Evolutionary conservation across 2,797 vertebrate genomes (phyloP), one percentile per base, ranked within the genome.

Genomic region (Poeciliopsis gracilis): DNA sequence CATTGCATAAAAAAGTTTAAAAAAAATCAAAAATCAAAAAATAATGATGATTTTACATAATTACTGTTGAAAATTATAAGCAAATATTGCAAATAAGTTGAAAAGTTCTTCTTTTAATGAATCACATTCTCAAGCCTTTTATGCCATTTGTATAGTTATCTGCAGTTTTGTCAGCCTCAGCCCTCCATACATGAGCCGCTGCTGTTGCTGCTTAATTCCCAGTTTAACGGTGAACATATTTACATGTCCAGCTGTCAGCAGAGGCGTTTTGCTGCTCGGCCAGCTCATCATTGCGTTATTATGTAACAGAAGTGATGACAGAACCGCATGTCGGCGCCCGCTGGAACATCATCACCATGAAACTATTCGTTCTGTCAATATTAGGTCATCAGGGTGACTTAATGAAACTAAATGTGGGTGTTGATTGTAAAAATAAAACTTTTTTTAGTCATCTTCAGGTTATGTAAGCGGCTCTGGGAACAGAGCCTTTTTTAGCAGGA

Each of bases 201-300:
- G 51, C 51, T 25, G 53, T 4, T 55, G 59, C 30, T 33, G 57
- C 23, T 16, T 61, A 2, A 33, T 18, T 63, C 30, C 59, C 16
- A 16, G 30, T 7, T 63, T 18, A 63, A 63, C 30, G 55, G 55
- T 59, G 30, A 63, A 63, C 59, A 33, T 63, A 18, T 33, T 36
- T 63, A 33, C 15, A 16, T 70, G 4, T 70, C 11, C 72, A 0
- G 28, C 28, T 70, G 75, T 88, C 88, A 89, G 82, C 78, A 61
- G 75, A 80, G 83, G 75, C n/a, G 2, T 79, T 4, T 47, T 75
- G 46, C 38, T 66, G 70, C 74, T 51, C 1, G 66, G 49, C 63
- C 72, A 70, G 85, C 83, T 33, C 13, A 82, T 90, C 88, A 85
- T 86, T 55, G 70, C 67, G 66, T 88, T 25, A 86, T 82, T 36